Evolutionary conservation across 2,888 invertebrate species (phyloP).

Genomic region (Pantelozetes paolii): DNA sequence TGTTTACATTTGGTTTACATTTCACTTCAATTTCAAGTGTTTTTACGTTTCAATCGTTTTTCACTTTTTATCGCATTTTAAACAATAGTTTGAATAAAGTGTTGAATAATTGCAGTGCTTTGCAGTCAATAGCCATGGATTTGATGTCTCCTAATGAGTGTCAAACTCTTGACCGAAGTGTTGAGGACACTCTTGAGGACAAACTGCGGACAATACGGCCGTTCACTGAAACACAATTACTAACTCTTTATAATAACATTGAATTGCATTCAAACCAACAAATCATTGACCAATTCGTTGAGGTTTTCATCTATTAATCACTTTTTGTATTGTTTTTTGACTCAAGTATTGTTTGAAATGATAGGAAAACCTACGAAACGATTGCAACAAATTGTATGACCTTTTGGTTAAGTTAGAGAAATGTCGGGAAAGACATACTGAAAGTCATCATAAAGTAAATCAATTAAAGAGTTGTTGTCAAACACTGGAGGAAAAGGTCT

Average conservation of each 20-base stretch:
- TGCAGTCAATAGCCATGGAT: too few relatives aligned
- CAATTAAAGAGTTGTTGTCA: constrained; percentile 2
- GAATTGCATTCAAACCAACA: constrained; percentile 36
- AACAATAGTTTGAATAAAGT: neutral
- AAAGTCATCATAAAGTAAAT: constrained; percentile 6
- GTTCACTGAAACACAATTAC: constrained; percentile 42
- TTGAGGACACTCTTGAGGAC: constrained; percentile 7
- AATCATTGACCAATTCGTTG: constrained; percentile 36
- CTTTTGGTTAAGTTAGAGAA: constrained; percentile 37
- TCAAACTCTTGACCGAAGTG: neutral
- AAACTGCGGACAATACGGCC: constrained; percentile 43
- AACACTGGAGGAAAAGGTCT: constrained; percentile 31
- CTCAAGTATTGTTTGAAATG: neutral
- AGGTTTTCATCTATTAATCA: constrained; percentile 19
- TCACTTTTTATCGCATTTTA: neutral
- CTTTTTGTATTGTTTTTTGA: neutral
- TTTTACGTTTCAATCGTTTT: neutral
- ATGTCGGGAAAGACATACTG: constrained; percentile 37
- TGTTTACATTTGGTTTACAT: neutral
- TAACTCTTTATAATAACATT: constrained; percentile 40
- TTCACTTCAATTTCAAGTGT: neutral
- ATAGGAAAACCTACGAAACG: constrained; percentile 31
- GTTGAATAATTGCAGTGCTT: neutral
- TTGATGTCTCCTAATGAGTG: neutral
- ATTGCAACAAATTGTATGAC: constrained; percentile 34